A percentile compares a stretch with the other conserved stretches of the same genome.
phyloP scores from a whole-genome alignment of 2,797 vertebrate species.

The Chromobotia macracanthus region DNA sequence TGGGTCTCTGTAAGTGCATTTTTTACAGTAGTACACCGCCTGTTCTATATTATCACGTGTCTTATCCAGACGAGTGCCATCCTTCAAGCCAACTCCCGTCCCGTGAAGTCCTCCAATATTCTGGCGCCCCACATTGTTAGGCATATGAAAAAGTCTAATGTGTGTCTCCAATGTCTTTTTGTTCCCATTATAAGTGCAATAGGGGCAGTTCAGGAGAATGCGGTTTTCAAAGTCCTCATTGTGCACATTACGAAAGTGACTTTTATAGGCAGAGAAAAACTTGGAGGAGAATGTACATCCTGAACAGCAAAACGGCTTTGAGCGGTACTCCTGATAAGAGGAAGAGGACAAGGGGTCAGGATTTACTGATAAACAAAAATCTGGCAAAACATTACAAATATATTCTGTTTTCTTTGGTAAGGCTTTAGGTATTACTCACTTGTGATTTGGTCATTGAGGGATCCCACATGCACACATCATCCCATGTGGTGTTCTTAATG shows the following conservation, averaged over 20 bases:
- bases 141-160: slow-evolving; percentile 99
- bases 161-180: slow-evolving; percentile 99
- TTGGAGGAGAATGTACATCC: slow-evolving; percentile 98
- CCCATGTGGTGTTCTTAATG: slow-evolving; percentile 98
- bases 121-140: slow-evolving; percentile 80
- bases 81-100: slow-evolving; percentile 81
- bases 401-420: neutral
- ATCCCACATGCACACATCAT: slow-evolving; percentile 97
- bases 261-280: slow-evolving; percentile 99
- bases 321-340: slow-evolving; percentile 89
- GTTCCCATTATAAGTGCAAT: slow-evolving; percentile 99
- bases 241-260: slow-evolving; percentile 99
- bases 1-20: slow-evolving; percentile 99
- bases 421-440: slow-evolving; percentile 75
- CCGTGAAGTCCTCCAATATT: slow-evolving; percentile 64
- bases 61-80: slow-evolving; percentile 87
- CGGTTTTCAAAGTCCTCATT: slow-evolving; percentile 99
- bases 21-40: slow-evolving; percentile 99
- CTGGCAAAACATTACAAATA: neutral
- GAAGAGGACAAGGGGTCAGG: neutral
- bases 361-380: slow-evolving; percentile 5
- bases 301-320: slow-evolving; percentile 99
- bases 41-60: slow-evolving; percentile 93
- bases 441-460: slow-evolving; percentile 97
- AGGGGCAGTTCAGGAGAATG: slow-evolving; percentile 98